Evolutionary conservation across 2,888 invertebrate genomes (phyloP).

Genomic region (Agonopterix alstromeriana): DNA sequence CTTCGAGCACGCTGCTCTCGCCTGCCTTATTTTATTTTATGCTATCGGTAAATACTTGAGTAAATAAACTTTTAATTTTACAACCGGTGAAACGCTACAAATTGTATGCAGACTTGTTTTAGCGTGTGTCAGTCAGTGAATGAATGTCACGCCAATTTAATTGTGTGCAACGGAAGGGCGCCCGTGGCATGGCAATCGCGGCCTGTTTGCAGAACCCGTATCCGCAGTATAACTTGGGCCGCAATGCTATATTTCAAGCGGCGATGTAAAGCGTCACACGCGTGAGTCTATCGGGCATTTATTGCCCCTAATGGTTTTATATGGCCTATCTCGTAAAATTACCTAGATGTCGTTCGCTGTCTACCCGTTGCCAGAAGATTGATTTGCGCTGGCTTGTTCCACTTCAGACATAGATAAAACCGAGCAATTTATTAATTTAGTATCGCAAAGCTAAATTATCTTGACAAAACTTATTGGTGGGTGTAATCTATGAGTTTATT

Average conservation of each 20-base stretch:
- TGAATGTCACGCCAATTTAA: constrained; percentile 34
- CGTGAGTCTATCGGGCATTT: constrained; percentile 41
- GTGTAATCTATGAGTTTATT: background rate
- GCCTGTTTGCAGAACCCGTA: constrained; percentile 22
- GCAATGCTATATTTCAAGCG: constrained; percentile 31
- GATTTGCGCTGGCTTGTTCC: constrained; percentile 27
- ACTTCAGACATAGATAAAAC: constrained; percentile 21
- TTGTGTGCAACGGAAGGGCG: constrained; percentile 32
- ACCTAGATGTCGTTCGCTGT: constrained; percentile 31
- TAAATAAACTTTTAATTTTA: constrained; percentile 16
- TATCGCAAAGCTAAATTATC: constrained; percentile 15
- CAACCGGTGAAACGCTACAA: constrained; percentile 4
- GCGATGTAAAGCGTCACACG: constrained; percentile 40
- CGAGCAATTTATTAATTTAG: constrained; percentile 18
- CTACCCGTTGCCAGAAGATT: constrained; percentile 25
- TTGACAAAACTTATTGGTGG: constrained; percentile 1
- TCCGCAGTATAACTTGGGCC: constrained; percentile 12
- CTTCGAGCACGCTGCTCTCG: constrained; percentile 20
- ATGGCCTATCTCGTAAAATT: constrained; percentile 44
- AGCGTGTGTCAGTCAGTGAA: constrained; percentile 23
- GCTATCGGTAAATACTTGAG: constrained; percentile 20
- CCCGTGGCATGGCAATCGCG: constrained; percentile 31
- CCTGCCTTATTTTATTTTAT: constrained; percentile 26
- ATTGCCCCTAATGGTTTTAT: constrained; percentile 54
- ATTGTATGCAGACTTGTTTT: constrained; percentile 8